Evolutionary conservation across 2,113 vertebrate genomes (phyloP).

Genomic region (Phylloscopus whistleri): DNA sequence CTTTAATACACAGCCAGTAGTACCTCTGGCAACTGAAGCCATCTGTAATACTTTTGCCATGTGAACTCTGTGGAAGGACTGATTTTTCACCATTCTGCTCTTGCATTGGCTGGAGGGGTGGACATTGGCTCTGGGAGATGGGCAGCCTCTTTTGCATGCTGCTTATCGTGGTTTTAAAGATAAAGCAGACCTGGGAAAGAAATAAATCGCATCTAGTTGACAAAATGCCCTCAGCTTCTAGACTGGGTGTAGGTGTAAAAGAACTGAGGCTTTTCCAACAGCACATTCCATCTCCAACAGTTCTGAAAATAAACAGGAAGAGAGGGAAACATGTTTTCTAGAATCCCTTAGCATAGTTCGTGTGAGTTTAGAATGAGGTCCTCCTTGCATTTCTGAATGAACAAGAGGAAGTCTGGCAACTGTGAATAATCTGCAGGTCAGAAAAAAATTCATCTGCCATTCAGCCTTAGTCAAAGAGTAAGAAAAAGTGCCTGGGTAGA

Average conservation of each 20-base stretch:
- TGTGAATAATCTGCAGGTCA: conserved; percentile 27
- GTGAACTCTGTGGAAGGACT: background rate
- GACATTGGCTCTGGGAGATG: background rate
- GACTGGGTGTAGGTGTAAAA: background rate
- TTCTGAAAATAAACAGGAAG: background rate
- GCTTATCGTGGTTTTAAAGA: background rate
- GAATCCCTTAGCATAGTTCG: background rate
- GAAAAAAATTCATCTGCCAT: background rate
- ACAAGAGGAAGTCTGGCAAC: background rate
- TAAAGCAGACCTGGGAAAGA: background rate
- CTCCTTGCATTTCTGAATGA: background rate
- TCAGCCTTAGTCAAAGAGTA: conserved; percentile 15
- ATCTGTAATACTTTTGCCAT: background rate
- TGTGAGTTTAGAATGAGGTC: background rate
- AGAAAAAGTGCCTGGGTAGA: background rate
- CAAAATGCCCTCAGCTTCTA: background rate
- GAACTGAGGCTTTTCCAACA: background rate
- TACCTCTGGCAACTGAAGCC: background rate
- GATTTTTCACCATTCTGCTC: background rate
- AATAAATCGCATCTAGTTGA: background rate
- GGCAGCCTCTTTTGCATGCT: background rate
- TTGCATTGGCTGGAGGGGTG: background rate
- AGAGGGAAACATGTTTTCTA: background rate
- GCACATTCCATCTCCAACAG: background rate
- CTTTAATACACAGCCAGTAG: background rate